Evolutionary conservation across 23 tunicate genomes (phyloP), one percentile per base, ranked within the genome.

Genomic region (Aplidium turbinatum): DNA sequence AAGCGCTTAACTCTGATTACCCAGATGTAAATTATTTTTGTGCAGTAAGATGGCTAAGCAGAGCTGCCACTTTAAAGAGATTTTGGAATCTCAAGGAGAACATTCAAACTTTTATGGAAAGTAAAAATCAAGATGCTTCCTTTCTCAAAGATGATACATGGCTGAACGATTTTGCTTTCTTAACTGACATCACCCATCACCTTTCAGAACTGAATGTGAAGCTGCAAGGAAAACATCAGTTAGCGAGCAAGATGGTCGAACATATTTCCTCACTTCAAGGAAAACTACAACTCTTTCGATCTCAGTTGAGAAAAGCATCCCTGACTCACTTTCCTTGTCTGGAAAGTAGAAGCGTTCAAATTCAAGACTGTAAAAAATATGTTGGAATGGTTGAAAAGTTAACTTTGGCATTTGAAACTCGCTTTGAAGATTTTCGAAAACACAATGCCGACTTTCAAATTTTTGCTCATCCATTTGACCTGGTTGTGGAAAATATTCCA

Each of bases 51-150:
- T 63, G 83, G 83, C 33, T 78, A 32, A 78, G 48, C 62, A 76
- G 65, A 58, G 57, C 81, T 23, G 81, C 24, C 35, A 73, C 79
- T 54, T 73, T 73, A 13, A 73, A 73, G 36, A 76, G 79, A 61
- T 76, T 76, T 61, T 76, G 81, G 81, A 76, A 33, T 47, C 29
- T 76, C 35, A 60, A 71, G 31, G 61, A 54, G 9, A 66, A 73
- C 21, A 73, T 73, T 28, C 31, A 73, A 33, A 54, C 35, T 38
- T 73, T 73, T 28, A 73, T 73, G 79, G 47, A 54, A 73, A 73
- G 57, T 33, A 73, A 73, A 55, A 33, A 73, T 19, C 66, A 73
- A 73, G 33, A 73, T 32, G 79, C 55, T 7, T 54, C 66, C 18
- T 73, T 73, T 33, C 55, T 73, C 2, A 11, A 11, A 20, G 66